Conservation (phyloP, 1,140 invertebrate genomes). For the Drosophila kohkoa region DNA sequence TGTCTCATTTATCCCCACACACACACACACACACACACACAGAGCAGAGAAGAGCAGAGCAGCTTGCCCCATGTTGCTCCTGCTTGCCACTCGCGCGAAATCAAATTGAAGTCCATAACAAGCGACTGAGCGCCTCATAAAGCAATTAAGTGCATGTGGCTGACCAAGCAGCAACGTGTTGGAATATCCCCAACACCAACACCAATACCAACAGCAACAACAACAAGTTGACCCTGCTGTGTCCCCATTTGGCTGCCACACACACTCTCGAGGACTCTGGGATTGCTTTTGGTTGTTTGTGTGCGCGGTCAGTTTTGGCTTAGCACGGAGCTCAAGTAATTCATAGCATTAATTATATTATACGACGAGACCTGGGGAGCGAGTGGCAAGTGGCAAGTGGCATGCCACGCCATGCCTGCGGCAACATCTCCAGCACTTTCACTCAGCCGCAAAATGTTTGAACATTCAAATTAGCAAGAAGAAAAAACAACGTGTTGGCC, state of each 20-base stretch:
- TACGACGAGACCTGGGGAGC: slow-evolving; percentile 32
- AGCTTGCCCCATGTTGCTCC: slow-evolving; percentile 21
- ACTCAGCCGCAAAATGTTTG: slow-evolving; percentile 1
- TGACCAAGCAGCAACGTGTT: slow-evolving; percentile 81
- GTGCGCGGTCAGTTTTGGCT: slow-evolving; percentile 45
- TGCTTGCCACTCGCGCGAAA: slow-evolving; percentile 50
- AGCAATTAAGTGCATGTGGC: slow-evolving; percentile 82
- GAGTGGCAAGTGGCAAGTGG: slow-evolving; percentile 5
- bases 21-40: slow-evolving; percentile 22
- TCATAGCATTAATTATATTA: slow-evolving; percentile 81
- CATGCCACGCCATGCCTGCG: background rate
- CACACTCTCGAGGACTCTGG: slow-evolving; percentile 6
- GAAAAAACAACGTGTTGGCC: background rate
- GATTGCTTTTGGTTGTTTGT: slow-evolving; percentile 7
- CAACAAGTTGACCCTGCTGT: slow-evolving; percentile 30
- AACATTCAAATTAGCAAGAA: slow-evolving; percentile 21
- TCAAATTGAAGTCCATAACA: slow-evolving; percentile 83
- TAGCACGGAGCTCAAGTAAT: slow-evolving; percentile 66
- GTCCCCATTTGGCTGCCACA: slow-evolving; percentile 5
- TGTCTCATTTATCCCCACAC: slow-evolving; percentile 59
- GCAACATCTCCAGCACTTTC: background rate
- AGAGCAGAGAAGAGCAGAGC: background rate
- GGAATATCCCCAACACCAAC: slow-evolving; percentile 56
- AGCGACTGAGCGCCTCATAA: slow-evolving; percentile 80
- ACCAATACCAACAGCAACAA: background rate